Conservation (phyloP, 1,140 invertebrate genomes). For the Trachymyrmex cornetzi region DNA sequence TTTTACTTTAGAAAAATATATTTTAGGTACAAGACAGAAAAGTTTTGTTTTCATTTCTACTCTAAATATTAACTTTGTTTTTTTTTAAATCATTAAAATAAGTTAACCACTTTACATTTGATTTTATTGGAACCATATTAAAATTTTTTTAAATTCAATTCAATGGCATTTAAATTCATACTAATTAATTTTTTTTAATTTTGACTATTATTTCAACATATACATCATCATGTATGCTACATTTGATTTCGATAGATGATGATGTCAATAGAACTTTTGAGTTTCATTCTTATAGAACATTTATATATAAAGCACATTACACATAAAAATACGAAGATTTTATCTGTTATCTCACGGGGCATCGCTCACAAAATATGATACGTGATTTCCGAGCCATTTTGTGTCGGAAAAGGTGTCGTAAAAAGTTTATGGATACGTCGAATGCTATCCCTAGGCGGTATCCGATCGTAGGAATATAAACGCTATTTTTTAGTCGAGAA, state of each 20-base stretch:
- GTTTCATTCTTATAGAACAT: background rate
- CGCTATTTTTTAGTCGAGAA: constrained; percentile 42
- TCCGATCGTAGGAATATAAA: constrained; percentile 39
- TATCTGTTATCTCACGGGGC: constrained; percentile 35
- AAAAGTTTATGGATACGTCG: constrained; percentile 51
- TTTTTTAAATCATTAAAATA: too few relatives aligned
- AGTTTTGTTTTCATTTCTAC: background rate
- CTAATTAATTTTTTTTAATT: too few relatives aligned
- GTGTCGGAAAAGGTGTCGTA: constrained; percentile 10
- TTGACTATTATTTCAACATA: too few relatives aligned
- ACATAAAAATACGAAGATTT: constrained; percentile 46
- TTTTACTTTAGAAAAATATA: constrained; percentile 75
- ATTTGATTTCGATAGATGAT: too few relatives aligned
- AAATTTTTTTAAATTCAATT: too few relatives aligned
- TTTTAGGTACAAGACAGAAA: constrained; percentile 72
- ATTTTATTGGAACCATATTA: too few relatives aligned
- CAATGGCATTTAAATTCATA: too few relatives aligned
- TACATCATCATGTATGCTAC: too few relatives aligned
- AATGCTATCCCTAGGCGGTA: constrained; percentile 24
- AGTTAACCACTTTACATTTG: too few relatives aligned
- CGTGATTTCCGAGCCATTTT: constrained; percentile 49
- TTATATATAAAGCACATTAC: background rate
- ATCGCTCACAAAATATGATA: constrained; percentile 48
- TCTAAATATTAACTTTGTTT: background rate
- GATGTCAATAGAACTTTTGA: background rate